These are phyloP conservation scores for Esox lucius DNA, from an alignment of 2,797 vertebrate species.

Conservation along the genomic window DNA sequence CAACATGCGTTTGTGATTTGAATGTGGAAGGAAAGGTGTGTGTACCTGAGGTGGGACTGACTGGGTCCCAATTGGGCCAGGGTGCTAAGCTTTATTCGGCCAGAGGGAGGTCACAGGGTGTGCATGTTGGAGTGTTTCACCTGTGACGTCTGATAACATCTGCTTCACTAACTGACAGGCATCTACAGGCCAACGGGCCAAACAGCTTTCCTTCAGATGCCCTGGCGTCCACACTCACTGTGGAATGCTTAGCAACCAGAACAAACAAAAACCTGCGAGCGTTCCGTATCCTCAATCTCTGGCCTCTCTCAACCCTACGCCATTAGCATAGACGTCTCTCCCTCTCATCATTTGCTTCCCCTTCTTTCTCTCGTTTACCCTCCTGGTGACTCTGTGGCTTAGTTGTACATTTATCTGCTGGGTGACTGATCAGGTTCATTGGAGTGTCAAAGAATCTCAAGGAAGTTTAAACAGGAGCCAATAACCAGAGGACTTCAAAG, in stretches of 20 bases:
- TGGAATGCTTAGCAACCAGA: slow-evolving; percentile 29
- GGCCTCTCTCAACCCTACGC: not conserved
- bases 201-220: slow-evolving; percentile 62
- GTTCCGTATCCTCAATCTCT: slow-evolving; percentile 6
- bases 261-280: slow-evolving; percentile 28
- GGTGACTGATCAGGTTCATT: slow-evolving; percentile 72
- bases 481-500: slow-evolving; percentile 70
- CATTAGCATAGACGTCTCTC: slow-evolving; percentile 7
- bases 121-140: slow-evolving; percentile 40
- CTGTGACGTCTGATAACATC: slow-evolving; percentile 49
- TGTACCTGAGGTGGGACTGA: not conserved
- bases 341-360: slow-evolving; percentile 4
- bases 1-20: slow-evolving; percentile 67
- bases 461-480: slow-evolving; percentile 69
- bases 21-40: slow-evolving; percentile 60
- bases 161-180: slow-evolving; percentile 43
- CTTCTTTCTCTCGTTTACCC: slow-evolving; percentile 26
- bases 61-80: slow-evolving; percentile 2
- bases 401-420: slow-evolving; percentile 75
- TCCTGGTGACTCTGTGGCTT: slow-evolving; percentile 22
- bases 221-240: slow-evolving; percentile 29
- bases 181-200: slow-evolving; percentile 50
- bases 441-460: slow-evolving; percentile 65
- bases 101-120: slow-evolving; percentile 12
- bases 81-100: not conserved